These are phyloP conservation scores for Erebia ligea DNA, from an alignment of 2,888 invertebrate genomes.

Conservation along the genomic window DNA sequence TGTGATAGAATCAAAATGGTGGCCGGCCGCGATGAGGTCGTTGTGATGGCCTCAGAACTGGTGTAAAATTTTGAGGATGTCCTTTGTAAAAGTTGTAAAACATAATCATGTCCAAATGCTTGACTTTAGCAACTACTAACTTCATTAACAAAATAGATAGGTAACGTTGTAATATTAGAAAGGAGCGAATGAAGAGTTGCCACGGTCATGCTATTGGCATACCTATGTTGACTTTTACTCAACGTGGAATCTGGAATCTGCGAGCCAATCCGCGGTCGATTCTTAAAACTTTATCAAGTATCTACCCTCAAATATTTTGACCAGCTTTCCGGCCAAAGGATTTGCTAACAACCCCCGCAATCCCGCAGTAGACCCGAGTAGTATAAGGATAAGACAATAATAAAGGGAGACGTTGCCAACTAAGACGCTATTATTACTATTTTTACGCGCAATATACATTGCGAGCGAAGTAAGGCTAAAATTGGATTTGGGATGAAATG, in stretches of 20 bases:
- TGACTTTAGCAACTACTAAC: not conserved
- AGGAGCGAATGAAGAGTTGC: no score
- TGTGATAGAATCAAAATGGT: conserved; percentile 19
- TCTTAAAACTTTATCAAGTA: not conserved
- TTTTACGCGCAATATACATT: conserved; percentile 44
- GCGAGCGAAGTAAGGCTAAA: not conserved
- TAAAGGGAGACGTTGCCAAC: conserved; percentile 70
- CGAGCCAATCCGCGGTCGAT: not conserved
- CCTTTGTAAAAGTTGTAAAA: not conserved
- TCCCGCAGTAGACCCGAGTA: conserved; percentile 53
- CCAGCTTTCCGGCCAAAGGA: not conserved
- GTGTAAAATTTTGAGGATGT: conserved; percentile 7
- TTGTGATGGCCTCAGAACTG: not conserved
- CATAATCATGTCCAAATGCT: not conserved
- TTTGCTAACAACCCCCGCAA: conserved; percentile 16
- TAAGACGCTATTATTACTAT: conserved; percentile 56
- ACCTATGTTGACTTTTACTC: no score
- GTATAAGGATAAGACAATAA: conserved; percentile 79
- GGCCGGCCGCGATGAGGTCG: conserved; percentile 23
- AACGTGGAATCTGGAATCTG: no score
- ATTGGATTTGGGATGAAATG: not conserved
- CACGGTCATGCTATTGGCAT: no score
- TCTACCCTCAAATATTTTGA: conserved; percentile 9
- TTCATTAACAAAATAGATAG: not conserved
- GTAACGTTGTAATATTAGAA: not conserved